Evolutionary conservation across 2,888 invertebrate genomes (phyloP), one percentile per base, ranked within the genome.

Genomic region (Rhingia campestris): DNA sequence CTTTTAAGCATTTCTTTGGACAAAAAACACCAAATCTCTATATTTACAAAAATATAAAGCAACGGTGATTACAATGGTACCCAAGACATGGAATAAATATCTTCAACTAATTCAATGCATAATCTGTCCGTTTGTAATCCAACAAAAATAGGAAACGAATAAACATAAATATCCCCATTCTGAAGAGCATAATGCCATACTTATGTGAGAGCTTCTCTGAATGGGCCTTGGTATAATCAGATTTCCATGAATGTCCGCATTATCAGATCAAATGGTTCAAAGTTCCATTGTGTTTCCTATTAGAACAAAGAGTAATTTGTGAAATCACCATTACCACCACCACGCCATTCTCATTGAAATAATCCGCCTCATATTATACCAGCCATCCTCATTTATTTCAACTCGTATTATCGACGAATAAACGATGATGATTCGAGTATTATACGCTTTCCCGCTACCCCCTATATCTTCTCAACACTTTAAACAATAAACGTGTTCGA

Each of bases 131-230:
- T 22, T 22, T 22, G 22, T 22, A 39, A 58, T 58, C 6, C 30
- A 5, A 59, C 33, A 7, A 4, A 10, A 59, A 30, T 30, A 33
- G 43, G 41, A 22, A 32, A 12, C 7, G 12, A 45, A 61, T 22
- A 22, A 2, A 22, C 22, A 22, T 22, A 22, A 2, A 1, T 22
- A 2, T 22, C 22, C 22, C 22, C 2, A 22, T 22, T 22, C 22
- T 22, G 22, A 22, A 56, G 56, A 12, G 47, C 32, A 45, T 56
- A 56, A 54, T 30, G 30, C 12, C n/a, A 12, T 49, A 66, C 73
- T 66, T 79, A 33, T 41, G 66, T 73, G 73, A 66, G 67, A 66
- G 74, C 74, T 73, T 33, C 61, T 61, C 47, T 54, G 41, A 74
- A 66, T 73, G 33, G 39, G 33, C 32, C 22, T 22, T 22, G 22